Evolutionary conservation across 30 jellyfish, hydroid and myxozoan genomes (phyloP).

Genomic region (Aurelia sp.): DNA sequence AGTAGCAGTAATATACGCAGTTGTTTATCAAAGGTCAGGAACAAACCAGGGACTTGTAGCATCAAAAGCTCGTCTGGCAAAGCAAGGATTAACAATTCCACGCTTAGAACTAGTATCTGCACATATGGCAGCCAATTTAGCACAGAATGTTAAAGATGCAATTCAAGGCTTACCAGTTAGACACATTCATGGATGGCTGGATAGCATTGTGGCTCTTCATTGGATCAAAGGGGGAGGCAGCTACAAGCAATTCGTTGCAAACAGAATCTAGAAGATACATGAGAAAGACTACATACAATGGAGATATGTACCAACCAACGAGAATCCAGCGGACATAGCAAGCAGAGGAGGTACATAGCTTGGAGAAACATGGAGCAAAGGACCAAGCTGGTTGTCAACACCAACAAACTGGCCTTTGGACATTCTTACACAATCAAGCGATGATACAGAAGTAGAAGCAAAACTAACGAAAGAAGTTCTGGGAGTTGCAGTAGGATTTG

Average conservation of each 20-base stretch:
- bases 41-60: conserved; percentile 20
- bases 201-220: conserved; percentile 51
- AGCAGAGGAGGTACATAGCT: conserved; percentile 34
- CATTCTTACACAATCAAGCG: background rate
- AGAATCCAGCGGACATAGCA: conserved; percentile 64
- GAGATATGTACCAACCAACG: conserved; percentile 32
- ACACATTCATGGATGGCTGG: conserved; percentile 10
- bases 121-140: conserved; percentile 39
- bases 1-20: conserved; percentile 48
- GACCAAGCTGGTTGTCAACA: conserved; percentile 20
- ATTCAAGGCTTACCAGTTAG: conserved; percentile 31
- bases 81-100: conserved; percentile 24
- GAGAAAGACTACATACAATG: conserved; percentile 37
- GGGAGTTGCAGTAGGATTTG: conserved; percentile 5
- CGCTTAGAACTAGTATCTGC: conserved; percentile 39
- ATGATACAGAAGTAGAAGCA: conserved; percentile 33
- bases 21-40: conserved; percentile 24
- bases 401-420: conserved; percentile 19
- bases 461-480: conserved; percentile 22
- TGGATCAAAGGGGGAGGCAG: conserved; percentile 39
- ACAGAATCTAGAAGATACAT: conserved; percentile 27
- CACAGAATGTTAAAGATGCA: conserved; percentile 28
- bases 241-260: conserved; percentile 39
- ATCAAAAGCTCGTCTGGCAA: conserved; percentile 44
- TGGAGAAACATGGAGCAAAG: conserved; percentile 19